phyloP scores from a whole-genome alignment of 2,888 invertebrate species.

The Andrena minutula region DNA sequence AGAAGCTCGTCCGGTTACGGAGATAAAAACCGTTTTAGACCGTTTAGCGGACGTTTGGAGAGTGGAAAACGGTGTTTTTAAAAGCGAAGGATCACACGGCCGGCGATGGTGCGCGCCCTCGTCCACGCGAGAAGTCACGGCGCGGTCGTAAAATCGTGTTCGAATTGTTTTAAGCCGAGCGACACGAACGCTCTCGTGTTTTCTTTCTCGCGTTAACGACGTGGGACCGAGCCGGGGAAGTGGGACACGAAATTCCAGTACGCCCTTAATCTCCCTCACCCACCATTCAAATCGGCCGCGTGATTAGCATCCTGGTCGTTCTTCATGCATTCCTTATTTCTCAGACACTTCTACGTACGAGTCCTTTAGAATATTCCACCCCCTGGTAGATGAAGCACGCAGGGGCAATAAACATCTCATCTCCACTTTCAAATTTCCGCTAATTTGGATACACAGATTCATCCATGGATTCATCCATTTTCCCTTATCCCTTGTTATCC shows the following conservation, averaged over 20 bases:
- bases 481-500: neutral
- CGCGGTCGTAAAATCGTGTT: conserved; percentile 64
- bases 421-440: too few species aligned
- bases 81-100: conserved; percentile 33
- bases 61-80: conserved; percentile 59
- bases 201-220: conserved; percentile 7
- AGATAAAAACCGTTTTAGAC: conserved; percentile 46
- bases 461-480: neutral
- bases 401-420: too few species aligned
- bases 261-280: neutral
- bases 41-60: conserved; percentile 61
- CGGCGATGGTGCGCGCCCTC: conserved; percentile 40
- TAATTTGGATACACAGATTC: too few species aligned
- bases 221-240: neutral
- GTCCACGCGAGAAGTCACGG: conserved; percentile 57
- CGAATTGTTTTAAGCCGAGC: conserved; percentile 63
- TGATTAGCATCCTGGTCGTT: too few species aligned
- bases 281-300: neutral
- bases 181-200: conserved; percentile 51
- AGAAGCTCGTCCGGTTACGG: conserved; percentile 35
- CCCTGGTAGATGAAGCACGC: too few species aligned
- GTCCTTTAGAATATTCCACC: too few species aligned
- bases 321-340: too few species aligned
- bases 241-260: conserved; percentile 4
- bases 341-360: too few species aligned